Base-by-base conservation (phyloP, 1,140 invertebrate species). In the Conopomorpha cramerella region DNA sequence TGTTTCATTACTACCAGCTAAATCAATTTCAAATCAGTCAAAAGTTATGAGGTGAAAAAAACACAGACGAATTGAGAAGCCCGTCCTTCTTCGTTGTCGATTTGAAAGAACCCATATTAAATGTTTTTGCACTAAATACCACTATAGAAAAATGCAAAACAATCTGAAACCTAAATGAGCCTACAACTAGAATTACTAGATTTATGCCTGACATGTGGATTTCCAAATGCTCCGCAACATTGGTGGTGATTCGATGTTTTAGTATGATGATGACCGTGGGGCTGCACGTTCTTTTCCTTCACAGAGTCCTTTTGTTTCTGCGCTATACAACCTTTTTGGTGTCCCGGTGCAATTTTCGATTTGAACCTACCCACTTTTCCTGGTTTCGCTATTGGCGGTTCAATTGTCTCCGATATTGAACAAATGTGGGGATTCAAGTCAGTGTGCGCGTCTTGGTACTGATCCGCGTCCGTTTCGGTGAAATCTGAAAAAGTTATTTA, bases 161-260 rank as follows among this genome's bases (percentile, higher is more conserved):
- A 7, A 25, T 18, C n/a, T 17, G 6, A 13, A 1, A 12, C 34
- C 46, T 73, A 73, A 43, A 73, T 57, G 30, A 73, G 50, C 39
- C 51, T 53, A 54, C 70, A 74, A 34, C 59, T 66, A 19, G 66
- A 60, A 44, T 57, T 64, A 40, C 46, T 57, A 6, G 55, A 46
- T 58, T 74, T 71, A 33, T 71, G 64, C 34, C 66, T 50, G 4
- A 70, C 64, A 12, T 74, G 70, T 0, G 70, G 70, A 16, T 74
- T 74, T 0, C 70, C 70, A 23, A 74, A 74, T 0, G 70, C 70
- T 2, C 70, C 66, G 36, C 70, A 74, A 17, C 70, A 74, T 33
- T 74, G 70, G 27, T 74, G 70, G 36, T 74, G 70, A 19, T 74
- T 74, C 0, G 62, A 56, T 38, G 70, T 74, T 34, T 74, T 74